phyloP scores from a whole-genome alignment of 2,888 invertebrate genomes.

The Stenichneumon culpator region DNA sequence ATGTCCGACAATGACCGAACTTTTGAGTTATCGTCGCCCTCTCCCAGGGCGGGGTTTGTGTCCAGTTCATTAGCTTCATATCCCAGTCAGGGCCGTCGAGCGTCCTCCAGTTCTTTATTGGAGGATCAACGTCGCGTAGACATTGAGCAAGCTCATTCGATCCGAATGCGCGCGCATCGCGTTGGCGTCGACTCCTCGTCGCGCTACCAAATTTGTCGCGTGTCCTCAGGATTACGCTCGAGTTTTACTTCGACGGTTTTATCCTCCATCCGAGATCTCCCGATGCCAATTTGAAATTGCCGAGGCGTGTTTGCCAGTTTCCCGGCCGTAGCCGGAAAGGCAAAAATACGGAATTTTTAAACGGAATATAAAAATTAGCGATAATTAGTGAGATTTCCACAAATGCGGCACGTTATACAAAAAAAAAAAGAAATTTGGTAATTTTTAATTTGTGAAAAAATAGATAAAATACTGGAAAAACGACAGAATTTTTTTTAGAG shows the following conservation, averaged over 20 bases:
- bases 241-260: background rate
- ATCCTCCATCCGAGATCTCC: background rate
- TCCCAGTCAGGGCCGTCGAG: constrained; percentile 5
- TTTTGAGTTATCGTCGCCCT: constrained; percentile 4
- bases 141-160: background rate
- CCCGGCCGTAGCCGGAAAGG: background rate
- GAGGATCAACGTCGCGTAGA: background rate
- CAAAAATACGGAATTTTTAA: background rate
- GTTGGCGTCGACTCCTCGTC: constrained; percentile 50
- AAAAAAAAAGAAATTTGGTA: background rate
- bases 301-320: background rate
- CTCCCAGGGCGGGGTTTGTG: background rate
- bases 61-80: constrained; percentile 26
- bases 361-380: background rate
- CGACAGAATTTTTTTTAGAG: background rate
- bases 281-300: background rate
- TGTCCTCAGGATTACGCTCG: constrained; percentile 25
- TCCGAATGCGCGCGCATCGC: constrained; percentile 26
- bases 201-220: constrained; percentile 57
- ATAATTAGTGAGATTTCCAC: background rate
- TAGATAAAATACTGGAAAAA: background rate
- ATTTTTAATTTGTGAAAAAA: no score
- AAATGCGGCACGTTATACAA: background rate
- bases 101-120: constrained; percentile 4
- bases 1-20: background rate